Evolutionary conservation across 2,113 vertebrate genomes (phyloP), one percentile per base, ranked within the genome.

Genomic region (Corythornis madagascariensis): DNA sequence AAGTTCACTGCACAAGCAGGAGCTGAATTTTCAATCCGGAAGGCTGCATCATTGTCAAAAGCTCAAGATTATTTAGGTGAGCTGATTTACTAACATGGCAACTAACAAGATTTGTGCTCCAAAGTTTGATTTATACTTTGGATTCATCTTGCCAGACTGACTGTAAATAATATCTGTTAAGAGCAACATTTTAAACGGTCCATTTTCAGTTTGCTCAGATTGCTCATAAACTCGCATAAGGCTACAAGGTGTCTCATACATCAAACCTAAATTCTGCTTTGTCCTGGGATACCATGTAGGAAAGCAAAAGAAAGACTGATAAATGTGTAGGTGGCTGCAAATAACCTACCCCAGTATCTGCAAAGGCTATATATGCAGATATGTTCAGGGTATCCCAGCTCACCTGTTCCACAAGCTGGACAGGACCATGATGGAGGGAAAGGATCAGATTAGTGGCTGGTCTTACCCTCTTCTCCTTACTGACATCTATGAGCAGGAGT

Each of bases 51-150:
- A 53, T 91, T 96, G 88, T 95, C 85, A 92, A 80, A 92, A 76
- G 70, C 88, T 86, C 88, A 67, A 53, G 47, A 95, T 97, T 96
- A 96, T 97, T 97, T 96, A 97, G 96, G 91, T 92, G 96, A 94
- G 66, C 47, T 96, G 95, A 97, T 97, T 97, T 97, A 95, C 83
- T 95, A 95, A 96, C 89, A 90, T 48, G 59, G 52, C 88, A 96
- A 55, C 79, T 83, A 93, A 93, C 10, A 70, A 94, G 88, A 97
- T 96, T 91, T 98, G 93, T 97, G 83, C 90, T 92, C 64, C 83
- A 40, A 33, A 93, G 35, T 63, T 74, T 95, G 92, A 96, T 96
- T 94, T 94, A 93, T 88, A 88, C n/a, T 92, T 86, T 64, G 45
- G 88, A 90, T 93, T 95, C 81, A 81, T 74, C 75, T 73, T 94